phyloP scores from a whole-genome alignment of 2,797 vertebrate genomes.

The Eospalax fontanierii region DNA sequence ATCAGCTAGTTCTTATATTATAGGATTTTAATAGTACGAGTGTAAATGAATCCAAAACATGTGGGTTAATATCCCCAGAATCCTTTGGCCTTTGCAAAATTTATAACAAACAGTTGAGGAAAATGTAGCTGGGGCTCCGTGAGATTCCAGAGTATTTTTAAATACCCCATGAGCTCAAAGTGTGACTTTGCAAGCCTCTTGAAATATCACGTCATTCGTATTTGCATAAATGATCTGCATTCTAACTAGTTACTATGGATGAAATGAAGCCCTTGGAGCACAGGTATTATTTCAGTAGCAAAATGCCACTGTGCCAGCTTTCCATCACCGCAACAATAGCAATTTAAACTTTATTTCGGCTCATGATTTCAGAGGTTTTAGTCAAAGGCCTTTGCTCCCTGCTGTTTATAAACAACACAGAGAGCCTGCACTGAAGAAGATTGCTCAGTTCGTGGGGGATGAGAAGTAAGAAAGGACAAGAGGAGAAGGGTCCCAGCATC shows the following conservation, averaged over 20 bases:
- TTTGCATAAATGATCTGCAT: constrained; percentile 21
- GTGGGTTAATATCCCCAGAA: constrained; percentile 73
- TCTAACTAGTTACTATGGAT: constrained; percentile 27
- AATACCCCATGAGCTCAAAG: not conserved
- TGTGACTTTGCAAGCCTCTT: not conserved
- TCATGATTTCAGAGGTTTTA: not conserved
- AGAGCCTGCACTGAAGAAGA: not conserved
- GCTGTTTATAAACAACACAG: not conserved
- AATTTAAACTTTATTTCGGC: not conserved
- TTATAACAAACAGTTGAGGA: constrained; percentile 68
- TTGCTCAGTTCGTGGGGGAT: not conserved
- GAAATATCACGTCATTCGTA: constrained; percentile 8
- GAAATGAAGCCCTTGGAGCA: not conserved
- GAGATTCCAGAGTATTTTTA: constrained; percentile 59
- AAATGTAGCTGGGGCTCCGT: constrained; percentile 53
- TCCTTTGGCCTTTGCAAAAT: constrained; percentile 62
- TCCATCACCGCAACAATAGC: not conserved
- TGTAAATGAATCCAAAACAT: constrained; percentile 82
- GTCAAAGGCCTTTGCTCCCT: not conserved
- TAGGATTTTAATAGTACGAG: constrained; percentile 73
- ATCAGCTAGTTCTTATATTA: constrained; percentile 78
- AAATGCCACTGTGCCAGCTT: not conserved
- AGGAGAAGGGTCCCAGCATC: not conserved
- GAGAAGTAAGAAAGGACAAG: not conserved
- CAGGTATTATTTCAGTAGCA: not conserved